These are phyloP conservation scores for Pterostichus madidus DNA, from an alignment of 2,888 invertebrate genomes.

Conservation along the genomic window DNA sequence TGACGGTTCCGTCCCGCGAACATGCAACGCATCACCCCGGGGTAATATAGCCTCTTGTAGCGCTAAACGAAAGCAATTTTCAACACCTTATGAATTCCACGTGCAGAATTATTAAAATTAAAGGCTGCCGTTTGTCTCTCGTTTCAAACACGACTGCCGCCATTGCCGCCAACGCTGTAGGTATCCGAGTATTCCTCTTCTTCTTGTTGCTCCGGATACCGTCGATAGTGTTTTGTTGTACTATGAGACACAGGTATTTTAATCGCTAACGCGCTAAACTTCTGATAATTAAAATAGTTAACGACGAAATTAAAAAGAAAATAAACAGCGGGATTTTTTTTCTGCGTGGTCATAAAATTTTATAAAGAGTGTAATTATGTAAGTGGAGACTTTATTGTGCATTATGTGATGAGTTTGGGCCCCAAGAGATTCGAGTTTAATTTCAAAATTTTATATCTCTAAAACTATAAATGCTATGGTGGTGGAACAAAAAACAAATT, in stretches of 20 bases:
- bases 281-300: conserved; percentile 38
- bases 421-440: too few relatives aligned
- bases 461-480: too few relatives aligned
- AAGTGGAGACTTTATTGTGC: too few relatives aligned
- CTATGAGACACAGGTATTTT: conserved; percentile 13
- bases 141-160: conserved; percentile 33
- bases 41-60: not conserved
- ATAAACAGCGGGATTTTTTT: not conserved
- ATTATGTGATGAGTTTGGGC: too few relatives aligned
- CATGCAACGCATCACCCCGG: conserved; percentile 23
- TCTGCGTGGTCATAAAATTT: not conserved
- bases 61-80: conserved; percentile 65
- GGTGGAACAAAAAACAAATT: too few relatives aligned
- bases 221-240: conserved; percentile 31
- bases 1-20: conserved; percentile 17
- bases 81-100: conserved; percentile 65
- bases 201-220: conserved; percentile 7
- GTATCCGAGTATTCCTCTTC: not conserved
- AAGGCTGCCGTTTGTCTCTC: conserved; percentile 44
- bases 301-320: not conserved
- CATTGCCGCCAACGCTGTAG: not conserved
- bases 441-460: too few relatives aligned
- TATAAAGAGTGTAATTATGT: not conserved
- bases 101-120: conserved; percentile 47
- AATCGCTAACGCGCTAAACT: not conserved